phyloP scores from a whole-genome alignment of 1,140 invertebrate genomes.

The Palaemon carinicauda region DNA sequence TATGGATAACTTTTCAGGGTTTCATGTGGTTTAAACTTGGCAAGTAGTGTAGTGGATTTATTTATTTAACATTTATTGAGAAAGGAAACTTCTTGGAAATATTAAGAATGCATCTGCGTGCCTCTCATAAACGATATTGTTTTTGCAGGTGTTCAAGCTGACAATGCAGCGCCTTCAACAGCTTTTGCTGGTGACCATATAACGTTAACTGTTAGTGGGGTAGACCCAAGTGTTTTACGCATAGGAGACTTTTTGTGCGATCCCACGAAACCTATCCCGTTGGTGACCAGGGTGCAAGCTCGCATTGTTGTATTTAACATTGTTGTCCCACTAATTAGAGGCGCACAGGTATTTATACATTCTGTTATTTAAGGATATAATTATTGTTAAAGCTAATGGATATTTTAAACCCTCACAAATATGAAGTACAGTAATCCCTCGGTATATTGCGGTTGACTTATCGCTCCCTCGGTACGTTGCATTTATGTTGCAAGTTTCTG shows the following conservation, averaged over 20 bases:
- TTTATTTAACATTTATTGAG: neutral
- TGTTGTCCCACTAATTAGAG: constrained; percentile 89
- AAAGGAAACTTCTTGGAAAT: neutral
- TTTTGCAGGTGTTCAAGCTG: constrained; percentile 53
- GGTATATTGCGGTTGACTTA: too few species aligned
- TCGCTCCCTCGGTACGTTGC: too few species aligned
- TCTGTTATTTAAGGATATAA: too few species aligned
- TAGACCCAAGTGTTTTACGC: constrained; percentile 78
- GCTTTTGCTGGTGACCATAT: constrained; percentile 96
- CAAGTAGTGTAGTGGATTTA: too few species aligned
- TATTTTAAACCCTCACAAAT: too few species aligned
- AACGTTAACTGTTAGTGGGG: constrained; percentile 80
- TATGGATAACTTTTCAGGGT: too few species aligned
- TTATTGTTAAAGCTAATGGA: too few species aligned
- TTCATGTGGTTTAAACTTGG: too few species aligned
- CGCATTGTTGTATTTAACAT: constrained; percentile 94
- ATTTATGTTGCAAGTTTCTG: too few species aligned
- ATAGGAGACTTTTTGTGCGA: constrained; percentile 89
- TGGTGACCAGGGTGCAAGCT: constrained; percentile 84
- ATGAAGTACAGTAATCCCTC: too few species aligned
- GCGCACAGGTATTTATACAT: constrained; percentile 75
- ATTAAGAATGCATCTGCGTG: constrained; percentile 7
- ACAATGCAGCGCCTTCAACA: constrained; percentile 64
- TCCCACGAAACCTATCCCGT: constrained; percentile 77
- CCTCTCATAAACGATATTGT: constrained; percentile 61